These are phyloP conservation scores for Ivindomyrus marchei DNA, from an alignment of 2,113 vertebrate genomes.

Conservation along the genomic window DNA sequence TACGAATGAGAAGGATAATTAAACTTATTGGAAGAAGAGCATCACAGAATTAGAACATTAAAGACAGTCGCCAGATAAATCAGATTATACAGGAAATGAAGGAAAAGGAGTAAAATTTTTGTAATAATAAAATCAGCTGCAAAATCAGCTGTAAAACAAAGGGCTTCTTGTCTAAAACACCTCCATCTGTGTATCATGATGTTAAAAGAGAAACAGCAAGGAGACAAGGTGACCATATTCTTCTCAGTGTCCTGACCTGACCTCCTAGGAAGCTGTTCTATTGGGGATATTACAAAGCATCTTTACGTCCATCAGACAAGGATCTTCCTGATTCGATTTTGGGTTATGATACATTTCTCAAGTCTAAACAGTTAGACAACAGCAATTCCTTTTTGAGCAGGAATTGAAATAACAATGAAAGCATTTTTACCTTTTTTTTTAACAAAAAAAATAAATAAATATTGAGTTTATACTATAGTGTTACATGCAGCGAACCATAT, in stretches of 20 bases:
- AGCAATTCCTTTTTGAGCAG: neutral
- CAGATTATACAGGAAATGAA: conserved; percentile 16
- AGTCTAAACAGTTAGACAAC: neutral
- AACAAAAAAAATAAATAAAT: too few species aligned
- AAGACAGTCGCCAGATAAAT: neutral
- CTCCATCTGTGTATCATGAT: neutral
- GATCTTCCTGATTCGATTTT: neutral
- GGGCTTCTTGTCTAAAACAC: neutral
- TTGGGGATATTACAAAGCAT: neutral
- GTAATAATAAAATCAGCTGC: neutral
- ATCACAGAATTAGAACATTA: neutral
- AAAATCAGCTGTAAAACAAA: neutral
- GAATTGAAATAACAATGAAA: neutral
- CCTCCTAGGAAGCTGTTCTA: neutral
- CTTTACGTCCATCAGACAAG: neutral
- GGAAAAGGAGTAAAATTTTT: neutral
- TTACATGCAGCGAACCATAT: neutral
- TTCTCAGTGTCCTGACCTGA: neutral
- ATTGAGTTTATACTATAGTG: neutral
- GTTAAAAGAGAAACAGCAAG: neutral
- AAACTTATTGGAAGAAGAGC: neutral
- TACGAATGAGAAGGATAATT: neutral
- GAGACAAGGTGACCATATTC: neutral
- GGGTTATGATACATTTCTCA: neutral
- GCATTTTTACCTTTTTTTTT: neutral